A percentile compares a stretch with the other conserved stretches of the same genome.
These are phyloP conservation scores for Lucilia sericata DNA, from an alignment of 1,140 invertebrate species.

Conservation along the genomic window DNA sequence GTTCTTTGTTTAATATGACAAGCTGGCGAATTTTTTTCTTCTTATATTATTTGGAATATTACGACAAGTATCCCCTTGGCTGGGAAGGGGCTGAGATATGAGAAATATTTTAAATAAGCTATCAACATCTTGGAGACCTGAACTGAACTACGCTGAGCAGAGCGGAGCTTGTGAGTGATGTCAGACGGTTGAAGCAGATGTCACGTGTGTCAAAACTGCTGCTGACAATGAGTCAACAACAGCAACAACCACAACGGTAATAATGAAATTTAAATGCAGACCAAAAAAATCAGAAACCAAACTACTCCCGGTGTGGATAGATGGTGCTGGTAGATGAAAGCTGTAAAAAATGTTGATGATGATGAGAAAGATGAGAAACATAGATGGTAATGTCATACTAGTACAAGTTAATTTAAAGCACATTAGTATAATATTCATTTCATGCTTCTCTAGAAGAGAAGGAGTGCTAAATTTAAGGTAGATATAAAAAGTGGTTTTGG, in stretches of 20 bases:
- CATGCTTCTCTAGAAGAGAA: background rate
- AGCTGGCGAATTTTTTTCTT: no score
- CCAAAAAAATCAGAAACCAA: background rate
- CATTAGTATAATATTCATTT: constrained; percentile 15
- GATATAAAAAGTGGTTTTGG: no score
- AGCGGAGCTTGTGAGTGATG: constrained; percentile 36
- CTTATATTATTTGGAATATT: no score
- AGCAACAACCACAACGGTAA: background rate
- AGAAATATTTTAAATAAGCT: constrained; percentile 61
- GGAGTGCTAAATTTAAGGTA: no score
- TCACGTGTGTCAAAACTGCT: constrained; percentile 49
- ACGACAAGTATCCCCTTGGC: no score
- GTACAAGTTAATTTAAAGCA: constrained; percentile 44
- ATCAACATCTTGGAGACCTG: constrained; percentile 58
- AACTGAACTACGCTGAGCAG: background rate
- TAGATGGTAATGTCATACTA: constrained; percentile 34
- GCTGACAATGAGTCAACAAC: constrained; percentile 30
- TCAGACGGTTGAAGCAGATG: constrained; percentile 42
- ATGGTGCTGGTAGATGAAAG: background rate
- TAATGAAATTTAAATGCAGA: background rate
- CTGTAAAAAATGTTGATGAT: background rate
- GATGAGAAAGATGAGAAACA: background rate
- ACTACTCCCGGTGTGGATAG: constrained; percentile 10
- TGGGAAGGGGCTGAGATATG: no score
- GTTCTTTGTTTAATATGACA: no score